Percentiles rank a stretch among this genome's conserved stretches.
These are phyloP conservation scores for Ladona fulva DNA, from an alignment of 1,140 invertebrate genomes.

Conservation along the genomic window DNA sequence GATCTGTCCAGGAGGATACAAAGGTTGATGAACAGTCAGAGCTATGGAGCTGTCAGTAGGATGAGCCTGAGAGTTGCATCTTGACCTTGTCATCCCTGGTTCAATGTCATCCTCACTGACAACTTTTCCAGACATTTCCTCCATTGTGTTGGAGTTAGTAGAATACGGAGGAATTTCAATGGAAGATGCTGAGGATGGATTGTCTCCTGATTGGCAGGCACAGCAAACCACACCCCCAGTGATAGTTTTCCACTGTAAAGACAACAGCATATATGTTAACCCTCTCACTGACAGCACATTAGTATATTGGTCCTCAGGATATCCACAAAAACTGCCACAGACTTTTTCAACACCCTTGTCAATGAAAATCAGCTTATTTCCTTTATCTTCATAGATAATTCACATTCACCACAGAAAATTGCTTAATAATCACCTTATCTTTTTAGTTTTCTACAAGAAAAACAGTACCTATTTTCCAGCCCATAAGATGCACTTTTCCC, in stretches of 20 bases:
- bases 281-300: too few species aligned
- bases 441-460: too few species aligned
- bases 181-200: neutral
- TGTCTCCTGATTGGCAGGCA: slow-evolving; percentile 38
- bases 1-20: slow-evolving; percentile 81
- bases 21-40: slow-evolving; percentile 66
- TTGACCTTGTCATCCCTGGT: slow-evolving; percentile 41
- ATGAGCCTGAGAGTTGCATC: slow-evolving; percentile 37
- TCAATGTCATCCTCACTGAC: slow-evolving; percentile 44
- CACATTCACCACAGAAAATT: too few species aligned
- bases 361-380: too few species aligned
- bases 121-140: slow-evolving; percentile 38
- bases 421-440: too few species aligned
- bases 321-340: too few species aligned
- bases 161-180: neutral
- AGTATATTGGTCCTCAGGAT: too few species aligned
- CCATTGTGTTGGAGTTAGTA: neutral
- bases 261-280: slow-evolving; percentile 14
- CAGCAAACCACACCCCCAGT: slow-evolving; percentile 72
- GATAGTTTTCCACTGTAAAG: slow-evolving; percentile 78
- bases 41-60: slow-evolving; percentile 62
- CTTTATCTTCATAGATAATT: too few species aligned
- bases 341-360: too few species aligned
- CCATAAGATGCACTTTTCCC: too few species aligned
- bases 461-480: too few species aligned